Evolutionary conservation across 2,797 vertebrate genomes (phyloP).

Genomic region (Brachymystax lenok): DNA sequence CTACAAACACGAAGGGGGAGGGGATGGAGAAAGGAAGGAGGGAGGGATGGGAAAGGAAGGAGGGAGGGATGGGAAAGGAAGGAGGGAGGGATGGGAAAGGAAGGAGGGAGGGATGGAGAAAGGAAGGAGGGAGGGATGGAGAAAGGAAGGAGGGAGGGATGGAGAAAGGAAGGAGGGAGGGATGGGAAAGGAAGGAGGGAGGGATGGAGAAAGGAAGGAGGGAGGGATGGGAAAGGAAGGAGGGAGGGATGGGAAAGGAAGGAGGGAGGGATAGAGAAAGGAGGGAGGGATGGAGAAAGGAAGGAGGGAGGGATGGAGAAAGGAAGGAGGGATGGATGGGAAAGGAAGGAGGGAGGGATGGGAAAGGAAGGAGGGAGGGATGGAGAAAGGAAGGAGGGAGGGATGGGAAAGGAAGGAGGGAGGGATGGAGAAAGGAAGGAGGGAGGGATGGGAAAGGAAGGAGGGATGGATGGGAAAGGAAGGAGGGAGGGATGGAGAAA

Average conservation of each 20-base stretch:
- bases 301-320: not conserved
- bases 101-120: not conserved
- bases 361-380: not conserved
- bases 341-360: too few species aligned
- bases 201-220: not conserved
- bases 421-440: not conserved
- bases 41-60: not conserved
- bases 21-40: slow-evolving; percentile 5
- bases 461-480: not conserved
- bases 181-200: not conserved
- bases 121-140: too few species aligned
- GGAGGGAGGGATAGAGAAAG: too few species aligned
- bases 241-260: not conserved
- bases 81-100: slow-evolving; percentile 6
- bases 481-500: too few species aligned
- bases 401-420: not conserved
- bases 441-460: slow-evolving; percentile 4
- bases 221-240: slow-evolving; percentile 5
- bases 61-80: too few species aligned
- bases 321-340: not conserved
- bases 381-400: not conserved
- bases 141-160: not conserved
- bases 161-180: not conserved
- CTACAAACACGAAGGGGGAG: slow-evolving; percentile 16
- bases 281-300: too few species aligned